Evolutionary conservation across 2,113 vertebrate genomes (phyloP).

Genomic region (Psettodes erumei): DNA sequence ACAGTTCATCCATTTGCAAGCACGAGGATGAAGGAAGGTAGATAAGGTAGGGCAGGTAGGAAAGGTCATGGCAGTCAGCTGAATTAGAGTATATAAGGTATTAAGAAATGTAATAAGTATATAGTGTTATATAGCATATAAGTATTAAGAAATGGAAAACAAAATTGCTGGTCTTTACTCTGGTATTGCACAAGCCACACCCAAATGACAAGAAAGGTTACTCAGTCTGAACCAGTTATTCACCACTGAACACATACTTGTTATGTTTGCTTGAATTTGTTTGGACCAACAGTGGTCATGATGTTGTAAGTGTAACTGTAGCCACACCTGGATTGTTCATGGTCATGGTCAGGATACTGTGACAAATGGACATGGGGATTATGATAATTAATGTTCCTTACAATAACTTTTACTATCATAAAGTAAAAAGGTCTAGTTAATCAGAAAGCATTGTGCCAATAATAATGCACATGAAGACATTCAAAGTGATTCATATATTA

Average conservation of each 20-base stretch:
- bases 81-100: not conserved
- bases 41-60: too few species aligned
- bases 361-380: not conserved
- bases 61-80: not conserved
- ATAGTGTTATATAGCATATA: too few species aligned
- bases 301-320: conserved; percentile 14
- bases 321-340: not conserved
- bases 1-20: too few species aligned
- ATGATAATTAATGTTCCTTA: not conserved
- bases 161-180: not conserved
- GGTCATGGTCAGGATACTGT: not conserved
- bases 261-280: conserved; percentile 15
- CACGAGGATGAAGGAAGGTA: not conserved
- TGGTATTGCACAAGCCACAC: not conserved
- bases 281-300: conserved; percentile 1
- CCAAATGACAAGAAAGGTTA: not conserved
- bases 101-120: too few species aligned
- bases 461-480: not conserved
- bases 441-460: not conserved
- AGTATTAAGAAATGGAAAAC: not conserved
- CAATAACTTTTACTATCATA: not conserved
- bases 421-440: not conserved
- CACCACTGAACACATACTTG: not conserved
- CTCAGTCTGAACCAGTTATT: not conserved
- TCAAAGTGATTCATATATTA: not conserved